A percentile compares a stretch with the other conserved stretches of the same genome.
Evolutionary conservation across 2,113 vertebrate species (phyloP).

Genomic region (Mystacornis crossleyi): DNA sequence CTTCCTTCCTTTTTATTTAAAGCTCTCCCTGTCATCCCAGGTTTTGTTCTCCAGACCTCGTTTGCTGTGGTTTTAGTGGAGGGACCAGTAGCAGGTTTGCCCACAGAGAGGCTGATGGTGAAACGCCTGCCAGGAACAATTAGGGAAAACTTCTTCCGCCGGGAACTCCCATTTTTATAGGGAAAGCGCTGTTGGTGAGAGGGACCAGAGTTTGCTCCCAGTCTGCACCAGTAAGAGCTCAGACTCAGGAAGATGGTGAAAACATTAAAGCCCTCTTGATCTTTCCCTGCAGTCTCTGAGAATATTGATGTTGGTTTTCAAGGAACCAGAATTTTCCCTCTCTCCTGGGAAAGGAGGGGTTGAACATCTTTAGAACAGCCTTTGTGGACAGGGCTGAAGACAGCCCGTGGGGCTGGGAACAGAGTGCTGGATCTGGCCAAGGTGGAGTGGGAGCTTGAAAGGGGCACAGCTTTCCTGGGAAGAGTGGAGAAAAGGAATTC

Average conservation of each 20-base stretch:
- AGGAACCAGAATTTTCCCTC: not conserved
- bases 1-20: not conserved
- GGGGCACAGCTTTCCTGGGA: not conserved
- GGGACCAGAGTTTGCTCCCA: not conserved
- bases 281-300: not conserved
- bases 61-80: slow-evolving; percentile 14
- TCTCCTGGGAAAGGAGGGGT: not conserved
- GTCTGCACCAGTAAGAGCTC: not conserved
- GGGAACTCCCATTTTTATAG: slow-evolving; percentile 6
- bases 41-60: not conserved
- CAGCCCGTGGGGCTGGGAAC: accelerated
- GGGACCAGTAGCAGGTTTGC: not conserved
- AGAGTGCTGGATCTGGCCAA: not conserved
- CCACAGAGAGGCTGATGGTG: not conserved
- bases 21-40: not conserved
- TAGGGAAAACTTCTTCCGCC: not conserved
- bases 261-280: not conserved
- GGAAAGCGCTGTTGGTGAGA: not conserved
- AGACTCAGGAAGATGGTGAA: not conserved
- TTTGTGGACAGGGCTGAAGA: not conserved
- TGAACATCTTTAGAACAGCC: not conserved
- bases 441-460: not conserved
- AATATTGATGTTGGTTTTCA: not conserved
- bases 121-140: not conserved
- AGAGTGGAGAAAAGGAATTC: not conserved